These are phyloP conservation scores for Phalera bucephala DNA, from an alignment of 2,888 invertebrate species.

Conservation along the genomic window DNA sequence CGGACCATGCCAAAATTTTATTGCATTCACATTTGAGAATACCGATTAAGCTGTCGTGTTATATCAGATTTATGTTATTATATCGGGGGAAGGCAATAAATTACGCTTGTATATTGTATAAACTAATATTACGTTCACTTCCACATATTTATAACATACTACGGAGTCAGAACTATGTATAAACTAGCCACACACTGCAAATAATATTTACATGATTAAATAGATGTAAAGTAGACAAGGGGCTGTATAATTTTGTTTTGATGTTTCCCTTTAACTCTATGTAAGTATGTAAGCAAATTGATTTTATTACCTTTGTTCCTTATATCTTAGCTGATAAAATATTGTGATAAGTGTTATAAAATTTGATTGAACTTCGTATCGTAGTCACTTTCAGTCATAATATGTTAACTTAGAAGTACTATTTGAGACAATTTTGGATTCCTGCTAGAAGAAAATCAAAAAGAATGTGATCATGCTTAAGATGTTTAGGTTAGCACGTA, in stretches of 20 bases:
- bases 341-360: slow-evolving; percentile 74
- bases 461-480: slow-evolving; percentile 70
- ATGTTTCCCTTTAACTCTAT: slow-evolving; percentile 38
- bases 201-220: slow-evolving; percentile 29
- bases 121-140: slow-evolving; percentile 54
- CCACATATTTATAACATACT: slow-evolving; percentile 27
- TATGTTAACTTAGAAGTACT: slow-evolving; percentile 76
- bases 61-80: slow-evolving; percentile 50
- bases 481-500: slow-evolving; percentile 54
- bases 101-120: slow-evolving; percentile 85
- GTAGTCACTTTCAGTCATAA: slow-evolving; percentile 83
- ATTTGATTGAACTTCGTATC: slow-evolving; percentile 67
- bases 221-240: slow-evolving; percentile 42
- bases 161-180: slow-evolving; percentile 24
- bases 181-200: slow-evolving; percentile 28
- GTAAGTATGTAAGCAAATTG: slow-evolving; percentile 42
- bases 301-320: slow-evolving; percentile 64
- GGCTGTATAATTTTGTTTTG: slow-evolving; percentile 45
- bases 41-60: slow-evolving; percentile 10
- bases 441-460: slow-evolving; percentile 53
- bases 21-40: background rate
- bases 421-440: slow-evolving; percentile 54
- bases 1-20: background rate
- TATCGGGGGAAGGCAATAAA: slow-evolving; percentile 88
- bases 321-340: slow-evolving; percentile 58